phyloP scores from a whole-genome alignment of 92 coral and sea anemone species.

The Phenganax stokvisi region DNA sequence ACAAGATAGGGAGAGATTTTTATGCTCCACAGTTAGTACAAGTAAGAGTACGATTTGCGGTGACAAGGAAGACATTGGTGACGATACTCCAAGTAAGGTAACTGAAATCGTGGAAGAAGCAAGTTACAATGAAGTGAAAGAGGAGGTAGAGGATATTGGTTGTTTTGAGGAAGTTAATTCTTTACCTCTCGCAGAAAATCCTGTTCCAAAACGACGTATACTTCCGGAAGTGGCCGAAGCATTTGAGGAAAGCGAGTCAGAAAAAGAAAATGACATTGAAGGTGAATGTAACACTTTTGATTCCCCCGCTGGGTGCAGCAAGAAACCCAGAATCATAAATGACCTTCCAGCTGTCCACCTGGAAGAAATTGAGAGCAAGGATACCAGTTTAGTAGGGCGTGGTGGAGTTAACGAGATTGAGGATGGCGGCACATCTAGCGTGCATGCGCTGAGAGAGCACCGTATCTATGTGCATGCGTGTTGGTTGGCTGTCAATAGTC shows the following conservation, averaged over 20 bases:
- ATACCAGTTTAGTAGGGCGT: not conserved
- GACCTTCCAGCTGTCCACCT: not conserved
- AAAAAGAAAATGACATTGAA: not conserved
- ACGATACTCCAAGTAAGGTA: not conserved
- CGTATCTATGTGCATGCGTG: slow-evolving; percentile 4
- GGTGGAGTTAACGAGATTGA: not conserved
- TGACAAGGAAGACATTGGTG: too few relatives aligned
- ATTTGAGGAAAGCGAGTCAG: not conserved
- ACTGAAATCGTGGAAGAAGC: not conserved
- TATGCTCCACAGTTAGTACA: too few relatives aligned
- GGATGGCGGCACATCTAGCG: not conserved
- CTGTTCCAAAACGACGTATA: not conserved
- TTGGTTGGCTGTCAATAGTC: slow-evolving; percentile 8
- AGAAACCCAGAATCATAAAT: too few relatives aligned
- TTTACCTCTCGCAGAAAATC: not conserved
- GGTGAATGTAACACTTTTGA: not conserved
- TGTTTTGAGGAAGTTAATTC: not conserved
- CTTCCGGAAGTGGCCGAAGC: not conserved
- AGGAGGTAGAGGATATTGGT: not conserved
- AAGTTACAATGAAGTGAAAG: not conserved
- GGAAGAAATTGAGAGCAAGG: not conserved
- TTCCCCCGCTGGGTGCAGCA: not conserved
- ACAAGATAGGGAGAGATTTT: too few relatives aligned
- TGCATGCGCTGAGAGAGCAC: slow-evolving; percentile 21
- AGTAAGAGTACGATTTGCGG: too few relatives aligned